Conservation (phyloP, 2,113 vertebrate species). For the Genyomyrus donnyi region DNA sequence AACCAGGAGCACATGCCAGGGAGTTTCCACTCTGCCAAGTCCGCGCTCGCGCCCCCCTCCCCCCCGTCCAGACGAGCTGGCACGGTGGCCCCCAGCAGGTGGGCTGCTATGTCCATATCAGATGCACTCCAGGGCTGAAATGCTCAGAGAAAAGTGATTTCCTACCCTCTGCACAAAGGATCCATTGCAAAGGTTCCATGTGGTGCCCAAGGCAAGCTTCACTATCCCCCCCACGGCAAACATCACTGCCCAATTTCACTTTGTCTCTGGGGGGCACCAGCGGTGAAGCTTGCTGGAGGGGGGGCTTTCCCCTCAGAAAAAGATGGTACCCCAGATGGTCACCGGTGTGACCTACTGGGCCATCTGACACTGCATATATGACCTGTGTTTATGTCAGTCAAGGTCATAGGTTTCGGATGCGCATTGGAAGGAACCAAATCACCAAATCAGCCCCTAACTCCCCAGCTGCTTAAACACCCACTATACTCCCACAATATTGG, state of each 20-base stretch:
- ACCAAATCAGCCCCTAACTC: background rate
- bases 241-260: background rate
- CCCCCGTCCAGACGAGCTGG: background rate
- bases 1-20: background rate
- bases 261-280: background rate
- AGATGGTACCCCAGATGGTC: background rate
- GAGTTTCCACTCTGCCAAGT: background rate
- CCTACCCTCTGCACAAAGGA: background rate
- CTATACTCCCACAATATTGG: background rate
- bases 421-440: background rate
- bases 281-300: background rate
- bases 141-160: background rate
- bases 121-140: background rate
- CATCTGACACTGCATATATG: background rate
- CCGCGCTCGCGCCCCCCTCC: background rate
- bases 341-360: background rate
- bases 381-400: background rate
- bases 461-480: background rate
- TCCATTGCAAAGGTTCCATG: background rate
- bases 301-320: background rate
- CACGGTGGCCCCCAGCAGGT: background rate
- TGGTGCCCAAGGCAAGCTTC: background rate
- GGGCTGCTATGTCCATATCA: background rate
- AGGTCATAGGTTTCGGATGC: background rate
- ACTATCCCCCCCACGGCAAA: background rate